Percentiles rank a stretch among this genome's conserved stretches.
These are phyloP conservation scores for Pollenia griseotomentosa DNA, from an alignment of 2,888 invertebrate genomes.

Conservation along the genomic window DNA sequence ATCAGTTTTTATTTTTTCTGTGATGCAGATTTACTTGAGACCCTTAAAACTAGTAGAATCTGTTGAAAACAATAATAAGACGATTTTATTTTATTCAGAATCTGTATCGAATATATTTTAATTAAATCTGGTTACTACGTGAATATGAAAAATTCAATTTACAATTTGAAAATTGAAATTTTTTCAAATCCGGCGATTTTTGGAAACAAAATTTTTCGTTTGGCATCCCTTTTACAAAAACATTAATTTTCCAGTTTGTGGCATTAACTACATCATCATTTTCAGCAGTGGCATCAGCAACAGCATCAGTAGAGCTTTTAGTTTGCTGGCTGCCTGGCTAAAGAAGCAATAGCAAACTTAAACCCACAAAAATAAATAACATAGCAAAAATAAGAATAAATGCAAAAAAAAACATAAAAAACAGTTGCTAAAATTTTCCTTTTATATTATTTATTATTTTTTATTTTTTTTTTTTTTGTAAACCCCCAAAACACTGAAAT, in stretches of 20 bases:
- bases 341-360: slow-evolving; percentile 59
- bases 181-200: too few relatives aligned
- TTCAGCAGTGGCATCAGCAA: not conserved
- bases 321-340: slow-evolving; percentile 30
- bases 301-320: not conserved
- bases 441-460: slow-evolving; percentile 17
- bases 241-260: not conserved
- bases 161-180: too few relatives aligned
- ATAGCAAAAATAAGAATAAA: not conserved
- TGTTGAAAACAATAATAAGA: too few relatives aligned
- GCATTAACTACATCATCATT: slow-evolving; percentile 17
- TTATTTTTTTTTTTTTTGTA: slow-evolving; percentile 12
- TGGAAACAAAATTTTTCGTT: too few relatives aligned
- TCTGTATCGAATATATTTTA: too few relatives aligned
- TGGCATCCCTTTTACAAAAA: not conserved
- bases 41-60: too few relatives aligned
- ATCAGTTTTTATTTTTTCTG: too few relatives aligned
- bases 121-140: too few relatives aligned
- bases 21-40: too few relatives aligned
- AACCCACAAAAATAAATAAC: slow-evolving; percentile 14
- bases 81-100: too few relatives aligned
- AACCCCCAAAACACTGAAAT: slow-evolving; percentile 3
- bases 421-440: slow-evolving; percentile 21
- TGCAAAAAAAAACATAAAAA: not conserved
- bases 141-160: too few relatives aligned